Percentiles rank a stretch among this genome's conserved stretches.
These are phyloP conservation scores for Enoplolaimus lenunculus DNA, from an alignment of 2,888 invertebrate species.

Conservation along the genomic window DNA sequence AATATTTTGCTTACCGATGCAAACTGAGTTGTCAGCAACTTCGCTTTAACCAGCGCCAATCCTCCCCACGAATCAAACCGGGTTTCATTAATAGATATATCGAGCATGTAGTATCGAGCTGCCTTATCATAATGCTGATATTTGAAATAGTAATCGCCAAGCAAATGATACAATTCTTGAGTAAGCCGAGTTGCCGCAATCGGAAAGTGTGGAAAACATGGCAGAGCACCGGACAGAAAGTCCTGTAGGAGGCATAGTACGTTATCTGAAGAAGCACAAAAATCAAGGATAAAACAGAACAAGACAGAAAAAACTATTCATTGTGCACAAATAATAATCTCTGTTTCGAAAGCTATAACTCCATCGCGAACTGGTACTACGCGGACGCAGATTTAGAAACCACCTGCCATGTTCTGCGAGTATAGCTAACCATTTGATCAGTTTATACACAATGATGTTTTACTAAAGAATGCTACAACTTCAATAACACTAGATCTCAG, in stretches of 20 bases:
- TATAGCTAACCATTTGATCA: too few species aligned
- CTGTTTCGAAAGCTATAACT: too few species aligned
- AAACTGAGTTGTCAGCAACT: conserved; percentile 62
- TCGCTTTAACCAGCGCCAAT: conserved; percentile 54
- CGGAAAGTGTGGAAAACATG: background rate
- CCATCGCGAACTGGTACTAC: too few species aligned
- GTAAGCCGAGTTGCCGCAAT: conserved; percentile 28
- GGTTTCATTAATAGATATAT: conserved; percentile 59
- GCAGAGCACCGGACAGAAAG: background rate
- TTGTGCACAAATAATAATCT: background rate
- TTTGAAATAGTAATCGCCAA: conserved; percentile 83
- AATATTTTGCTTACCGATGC: too few species aligned
- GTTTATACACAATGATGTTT: too few species aligned
- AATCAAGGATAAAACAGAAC: background rate
- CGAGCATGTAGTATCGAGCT: conserved; percentile 64
- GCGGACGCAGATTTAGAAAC: too few species aligned
- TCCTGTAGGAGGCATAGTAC: conserved; percentile 1
- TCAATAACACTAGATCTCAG: too few species aligned
- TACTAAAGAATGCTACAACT: too few species aligned
- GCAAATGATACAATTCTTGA: conserved; percentile 65
- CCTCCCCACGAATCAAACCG: conserved; percentile 85
- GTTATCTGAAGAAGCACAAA: conserved; percentile 9
- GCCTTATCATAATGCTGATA: conserved; percentile 60
- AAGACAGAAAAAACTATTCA: background rate
- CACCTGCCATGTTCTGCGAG: too few species aligned